Evolutionary conservation across 2,797 vertebrate genomes (phyloP), one percentile per base, ranked within the genome.

Genomic region (Leucoraja ocellata): DNA sequence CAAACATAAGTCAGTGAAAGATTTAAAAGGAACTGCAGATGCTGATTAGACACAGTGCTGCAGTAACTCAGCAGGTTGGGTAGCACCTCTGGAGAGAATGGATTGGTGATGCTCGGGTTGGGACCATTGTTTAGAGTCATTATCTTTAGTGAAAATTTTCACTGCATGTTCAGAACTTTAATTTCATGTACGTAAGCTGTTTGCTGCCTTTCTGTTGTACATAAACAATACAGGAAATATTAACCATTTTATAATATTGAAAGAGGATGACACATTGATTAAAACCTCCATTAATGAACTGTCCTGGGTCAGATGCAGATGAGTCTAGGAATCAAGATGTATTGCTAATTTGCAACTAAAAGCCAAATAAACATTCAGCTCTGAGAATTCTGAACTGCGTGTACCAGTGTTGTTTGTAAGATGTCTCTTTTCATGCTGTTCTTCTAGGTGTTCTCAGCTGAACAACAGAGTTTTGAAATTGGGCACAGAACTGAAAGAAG

Each of bases 401-500:
- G 63, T 68, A 36, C 14, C 84, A 21, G 63, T 68, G n/a, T 36
- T 36, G 23, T 88, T 88, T 79, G 32, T 88, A 68, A 88, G n/a
- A 36, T 68, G n/a, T 68, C 14, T 88, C 63, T 68, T 68, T 65
- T 65, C 8, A 25, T 88, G 16, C n/a, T 18, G 3, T 88, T 36
- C 16, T 88, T 58, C 54, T 95, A 99, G 99, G 96, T 99, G 96
- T 93, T 96, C 96, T 1, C 98, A 99, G 95, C 95, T 99, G 90
- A 98, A 95, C 93, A 95, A 94, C 88, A 98, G 98, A 93, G 97
- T 99, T 94, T 93, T 94, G 18, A 99, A 98, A 94, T 96, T 99
- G 88, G 96, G 97, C 93, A 97, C 96, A 0, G 99, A 99, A 96
- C 97, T 99, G 95, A 97, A 97, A 95, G 98, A 99, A 95, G 98